Conservation (phyloP, 2,888 invertebrate genomes). For the Coleophora flavipennella region DNA sequence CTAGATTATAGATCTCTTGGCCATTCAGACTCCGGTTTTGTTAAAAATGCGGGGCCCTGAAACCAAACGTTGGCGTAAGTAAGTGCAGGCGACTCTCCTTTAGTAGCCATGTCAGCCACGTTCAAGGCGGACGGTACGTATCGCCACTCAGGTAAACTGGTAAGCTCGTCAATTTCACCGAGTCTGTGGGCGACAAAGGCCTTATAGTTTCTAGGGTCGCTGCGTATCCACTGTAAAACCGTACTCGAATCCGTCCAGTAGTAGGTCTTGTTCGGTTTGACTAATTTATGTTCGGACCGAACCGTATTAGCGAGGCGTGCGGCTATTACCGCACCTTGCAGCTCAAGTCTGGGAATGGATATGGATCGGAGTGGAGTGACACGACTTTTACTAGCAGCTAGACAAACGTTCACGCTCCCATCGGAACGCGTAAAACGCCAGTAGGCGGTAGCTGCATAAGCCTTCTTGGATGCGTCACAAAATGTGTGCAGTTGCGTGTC, state of each 20-base stretch:
- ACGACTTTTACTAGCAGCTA: too few species aligned
- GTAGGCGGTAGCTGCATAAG: too few species aligned
- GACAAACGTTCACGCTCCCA: too few species aligned
- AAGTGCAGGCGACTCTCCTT: slow-evolving; percentile 1
- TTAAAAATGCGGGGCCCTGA: slow-evolving; percentile 4
- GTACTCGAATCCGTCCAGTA: slow-evolving; percentile 8
- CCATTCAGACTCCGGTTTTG: slow-evolving; percentile 1
- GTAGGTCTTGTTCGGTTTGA: not conserved
- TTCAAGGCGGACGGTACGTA: slow-evolving; percentile 4
- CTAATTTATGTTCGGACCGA: not conserved
- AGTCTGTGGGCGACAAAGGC: slow-evolving; percentile 6
- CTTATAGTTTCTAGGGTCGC: slow-evolving; percentile 6
- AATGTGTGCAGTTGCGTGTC: too few species aligned
- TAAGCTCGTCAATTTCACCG: slow-evolving; percentile 7
- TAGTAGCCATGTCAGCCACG: slow-evolving; percentile 5
- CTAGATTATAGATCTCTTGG: not conserved
- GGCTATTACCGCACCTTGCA: too few species aligned
- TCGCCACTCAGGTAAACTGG: slow-evolving; percentile 4
- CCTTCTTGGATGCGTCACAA: too few species aligned
- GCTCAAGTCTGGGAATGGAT: too few species aligned
- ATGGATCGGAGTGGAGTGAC: too few species aligned
- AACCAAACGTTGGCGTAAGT: slow-evolving; percentile 4
- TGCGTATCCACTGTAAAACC: slow-evolving; percentile 4
- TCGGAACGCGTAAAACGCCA: too few species aligned
- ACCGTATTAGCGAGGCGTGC: too few species aligned